Evolutionary conservation across 2,113 vertebrate species (phyloP).

Genomic region (Chaetodon auriga): DNA sequence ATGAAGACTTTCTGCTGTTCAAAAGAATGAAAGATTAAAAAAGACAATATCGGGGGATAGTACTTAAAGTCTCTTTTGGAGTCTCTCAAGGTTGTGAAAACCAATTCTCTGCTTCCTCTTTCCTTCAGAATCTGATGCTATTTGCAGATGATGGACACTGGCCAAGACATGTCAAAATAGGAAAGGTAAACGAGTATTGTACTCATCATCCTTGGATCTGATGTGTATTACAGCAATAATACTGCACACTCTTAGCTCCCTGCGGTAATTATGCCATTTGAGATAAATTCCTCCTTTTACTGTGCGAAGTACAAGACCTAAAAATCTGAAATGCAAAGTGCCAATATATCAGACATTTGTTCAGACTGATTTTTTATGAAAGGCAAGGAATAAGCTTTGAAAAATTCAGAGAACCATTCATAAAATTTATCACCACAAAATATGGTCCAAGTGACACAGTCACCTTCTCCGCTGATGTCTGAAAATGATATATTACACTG

Average conservation of each 20-base stretch:
- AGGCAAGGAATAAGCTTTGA: constrained; percentile 2
- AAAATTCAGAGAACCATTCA: constrained; percentile 39
- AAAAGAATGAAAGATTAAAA: constrained; percentile 24
- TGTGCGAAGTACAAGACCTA: neutral
- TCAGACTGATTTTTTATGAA: neutral
- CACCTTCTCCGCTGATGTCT: constrained; percentile 15
- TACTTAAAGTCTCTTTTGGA: constrained; percentile 12
- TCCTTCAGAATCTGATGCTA: constrained; percentile 30
- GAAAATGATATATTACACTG: constrained; percentile 12
- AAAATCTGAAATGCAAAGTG: constrained; percentile 33
- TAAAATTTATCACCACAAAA: neutral
- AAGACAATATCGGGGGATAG: constrained; percentile 30
- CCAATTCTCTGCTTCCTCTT: constrained; percentile 15
- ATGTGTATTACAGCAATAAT: constrained; percentile 28
- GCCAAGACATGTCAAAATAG: constrained; percentile 42
- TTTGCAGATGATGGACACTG: constrained; percentile 46
- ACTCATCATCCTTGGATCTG: constrained; percentile 34
- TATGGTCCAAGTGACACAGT: neutral
- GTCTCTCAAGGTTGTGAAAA: constrained; percentile 40
- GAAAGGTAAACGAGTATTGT: constrained; percentile 29
- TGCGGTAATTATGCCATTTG: constrained; percentile 28
- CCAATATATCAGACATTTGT: constrained; percentile 10
- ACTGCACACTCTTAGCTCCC: neutral
- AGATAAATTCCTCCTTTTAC: constrained; percentile 19
- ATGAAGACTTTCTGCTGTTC: constrained; percentile 3